Evolutionary conservation across 2,888 invertebrate species (phyloP).

Genomic region (Hipparchia sbordonii): DNA sequence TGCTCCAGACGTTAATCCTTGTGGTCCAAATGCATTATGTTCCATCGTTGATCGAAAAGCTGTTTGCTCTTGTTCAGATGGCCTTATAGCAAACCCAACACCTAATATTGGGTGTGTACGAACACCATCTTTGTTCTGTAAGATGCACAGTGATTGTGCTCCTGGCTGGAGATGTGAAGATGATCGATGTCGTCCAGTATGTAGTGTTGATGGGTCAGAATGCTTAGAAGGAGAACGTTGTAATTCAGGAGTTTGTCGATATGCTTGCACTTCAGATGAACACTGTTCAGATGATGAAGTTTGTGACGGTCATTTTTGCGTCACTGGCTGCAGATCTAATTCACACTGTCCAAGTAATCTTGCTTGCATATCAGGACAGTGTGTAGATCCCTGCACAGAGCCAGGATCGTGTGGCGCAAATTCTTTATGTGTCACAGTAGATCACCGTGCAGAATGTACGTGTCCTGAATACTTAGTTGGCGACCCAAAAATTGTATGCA

Average conservation of each 20-base stretch:
- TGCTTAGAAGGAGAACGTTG: constrained; percentile 93
- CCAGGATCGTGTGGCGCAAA: constrained; percentile 93
- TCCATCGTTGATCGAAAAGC: constrained; percentile 91
- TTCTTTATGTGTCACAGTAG: constrained; percentile 86
- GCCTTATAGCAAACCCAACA: constrained; percentile 93
- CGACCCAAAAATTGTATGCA: constrained; percentile 89
- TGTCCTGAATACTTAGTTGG: constrained; percentile 89
- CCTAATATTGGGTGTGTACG: constrained; percentile 94
- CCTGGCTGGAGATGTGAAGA: constrained; percentile 88
- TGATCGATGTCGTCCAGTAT: constrained; percentile 89
- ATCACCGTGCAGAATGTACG: constrained; percentile 88
- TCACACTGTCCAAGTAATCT: constrained; percentile 88
- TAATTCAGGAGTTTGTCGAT: constrained; percentile 89
- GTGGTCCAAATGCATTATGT: constrained; percentile 93
- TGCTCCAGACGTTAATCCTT: constrained; percentile 85
- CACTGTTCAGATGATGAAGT: constrained; percentile 95
- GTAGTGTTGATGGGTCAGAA: constrained; percentile 86
- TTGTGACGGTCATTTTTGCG: constrained; percentile 91
- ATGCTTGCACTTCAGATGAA: constrained; percentile 91
- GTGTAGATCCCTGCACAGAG: constrained; percentile 88
- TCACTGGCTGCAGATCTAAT: constrained; percentile 91
- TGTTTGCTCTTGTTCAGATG: constrained; percentile 89
- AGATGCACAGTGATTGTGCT: constrained; percentile 89
- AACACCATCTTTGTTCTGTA: constrained; percentile 89
- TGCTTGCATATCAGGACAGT: constrained; percentile 91